Evolutionary conservation across 2,113 vertebrate genomes (phyloP), one percentile per base, ranked within the genome.

Genomic region (Neoarius graeffei): DNA sequence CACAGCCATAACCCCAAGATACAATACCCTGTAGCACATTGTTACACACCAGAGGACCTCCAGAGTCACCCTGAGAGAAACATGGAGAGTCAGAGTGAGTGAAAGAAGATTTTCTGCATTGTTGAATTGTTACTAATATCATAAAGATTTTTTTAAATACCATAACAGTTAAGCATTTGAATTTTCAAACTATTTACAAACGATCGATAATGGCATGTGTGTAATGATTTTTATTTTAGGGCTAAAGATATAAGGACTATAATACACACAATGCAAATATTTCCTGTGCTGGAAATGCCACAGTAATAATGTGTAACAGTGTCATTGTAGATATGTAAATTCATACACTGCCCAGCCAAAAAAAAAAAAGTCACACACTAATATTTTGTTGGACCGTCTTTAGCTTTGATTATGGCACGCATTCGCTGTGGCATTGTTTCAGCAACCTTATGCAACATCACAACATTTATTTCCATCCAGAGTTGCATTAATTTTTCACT

Each of bases 1-100:
- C 94, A 27, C 96, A 97, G 88, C 94, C 95, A 0, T 86, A 14
- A 0, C 95, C 96, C 95, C 95, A 97, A 23, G 94, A 96, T 10
- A 96, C 95, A 0, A 96, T 85, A 6, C 96, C 95, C 35, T 97
- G 95, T 74, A 97, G 94, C 48, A 91, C 52, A 0, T 89, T 89
- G 1, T 92, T 93, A 91, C 95, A 97, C 79, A 94, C 93, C 91
- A 96, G 89, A 13, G 96, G 95, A 77, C 95, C 95, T 13, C 96
- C 96, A 76, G 96, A 96, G 85, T 96, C 96, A 83, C 93, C 93
- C 96, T 96, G 90, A 87, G 25, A 82, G 14, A 57, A 57, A 67
- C 7, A 67, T 6, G 14, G 35, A 23, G 25, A 56, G 25, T 56
- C 50, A 35, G 50, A 56, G 25, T 67, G 62, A 19, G 25, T 64